A percentile compares a stretch with the other conserved stretches of the same genome.
phyloP scores from a whole-genome alignment of 2,113 vertebrate genomes.

The Burhinus oedicnemus region DNA sequence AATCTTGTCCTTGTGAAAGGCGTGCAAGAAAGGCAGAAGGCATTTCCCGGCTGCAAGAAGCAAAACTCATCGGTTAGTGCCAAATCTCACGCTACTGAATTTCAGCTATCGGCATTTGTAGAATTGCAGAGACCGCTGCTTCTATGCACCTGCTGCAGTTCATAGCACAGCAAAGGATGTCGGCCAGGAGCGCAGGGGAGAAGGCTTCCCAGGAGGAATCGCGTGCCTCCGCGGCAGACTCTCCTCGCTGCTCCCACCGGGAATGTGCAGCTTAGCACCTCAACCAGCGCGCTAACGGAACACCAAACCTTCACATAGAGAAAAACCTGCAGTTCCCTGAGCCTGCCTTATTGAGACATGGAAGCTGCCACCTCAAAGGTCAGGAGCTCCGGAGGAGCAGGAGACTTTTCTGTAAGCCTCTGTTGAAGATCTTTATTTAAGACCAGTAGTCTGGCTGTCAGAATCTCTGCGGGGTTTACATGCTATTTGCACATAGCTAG shows the following conservation, averaged over 20 bases:
- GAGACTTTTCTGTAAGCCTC: neutral
- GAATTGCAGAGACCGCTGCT: neutral
- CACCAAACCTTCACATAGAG: neutral
- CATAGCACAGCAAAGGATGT: neutral
- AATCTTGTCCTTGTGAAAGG: neutral
- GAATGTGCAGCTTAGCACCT: neutral
- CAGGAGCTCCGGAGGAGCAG: neutral
- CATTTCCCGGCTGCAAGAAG: neutral
- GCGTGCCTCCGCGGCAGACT: fast-evolving
- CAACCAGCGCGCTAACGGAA: neutral
- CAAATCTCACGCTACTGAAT: neutral
- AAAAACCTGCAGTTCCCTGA: neutral
- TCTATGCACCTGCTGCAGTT: neutral
- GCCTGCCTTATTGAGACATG: neutral
- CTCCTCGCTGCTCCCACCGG: fast-evolving
- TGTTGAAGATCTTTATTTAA: neutral
- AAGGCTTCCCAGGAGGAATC: neutral
- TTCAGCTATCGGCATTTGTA: neutral
- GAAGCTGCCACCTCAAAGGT: neutral
- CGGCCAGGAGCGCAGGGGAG: neutral
- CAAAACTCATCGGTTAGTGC: neutral
- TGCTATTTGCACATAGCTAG: slow-evolving; percentile 23
- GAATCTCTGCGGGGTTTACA: neutral
- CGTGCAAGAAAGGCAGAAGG: neutral
- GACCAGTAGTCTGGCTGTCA: neutral